phyloP scores from a whole-genome alignment of 2,888 invertebrate genomes.

The Ctena decussata region DNA sequence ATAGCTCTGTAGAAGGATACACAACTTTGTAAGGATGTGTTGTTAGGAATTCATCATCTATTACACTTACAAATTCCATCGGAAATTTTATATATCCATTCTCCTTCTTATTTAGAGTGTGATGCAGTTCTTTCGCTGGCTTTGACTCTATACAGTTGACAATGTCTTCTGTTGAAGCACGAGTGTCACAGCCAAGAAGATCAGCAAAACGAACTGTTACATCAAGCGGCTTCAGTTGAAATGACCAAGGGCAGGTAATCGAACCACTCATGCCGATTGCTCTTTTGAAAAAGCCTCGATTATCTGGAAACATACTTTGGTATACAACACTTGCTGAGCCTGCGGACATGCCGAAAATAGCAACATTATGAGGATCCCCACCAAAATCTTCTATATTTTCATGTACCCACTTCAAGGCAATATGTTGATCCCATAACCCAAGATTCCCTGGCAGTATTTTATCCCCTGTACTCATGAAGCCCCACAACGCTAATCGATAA shows the following conservation, averaged over 20 bases:
- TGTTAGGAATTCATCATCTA: slow-evolving; percentile 95
- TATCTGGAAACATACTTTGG: slow-evolving; percentile 74
- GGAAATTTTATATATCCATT: background rate
- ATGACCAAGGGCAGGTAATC: slow-evolving; percentile 67
- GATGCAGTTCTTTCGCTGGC: background rate
- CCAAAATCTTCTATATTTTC: slow-evolving; percentile 91
- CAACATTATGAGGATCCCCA: slow-evolving; percentile 74
- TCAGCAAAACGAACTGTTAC: slow-evolving; percentile 1
- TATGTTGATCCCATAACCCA: slow-evolving; percentile 96
- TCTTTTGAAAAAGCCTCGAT: slow-evolving; percentile 65
- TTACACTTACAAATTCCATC: slow-evolving; percentile 95
- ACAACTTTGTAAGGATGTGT: slow-evolving; percentile 95
- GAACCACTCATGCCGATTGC: slow-evolving; percentile 77
- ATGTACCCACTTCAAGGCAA: slow-evolving; percentile 97
- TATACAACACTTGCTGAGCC: slow-evolving; percentile 68
- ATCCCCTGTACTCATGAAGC: slow-evolving; percentile 95
- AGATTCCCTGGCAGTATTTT: slow-evolving; percentile 94
- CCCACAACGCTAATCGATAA: slow-evolving; percentile 96
- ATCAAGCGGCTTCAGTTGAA: slow-evolving; percentile 39
- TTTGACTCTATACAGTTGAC: slow-evolving; percentile 18
- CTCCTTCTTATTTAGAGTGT: slow-evolving; percentile 14
- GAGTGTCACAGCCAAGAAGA: background rate
- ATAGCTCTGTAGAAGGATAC: slow-evolving; percentile 93
- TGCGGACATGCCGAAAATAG: slow-evolving; percentile 79
- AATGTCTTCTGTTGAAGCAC: background rate